Conservation (phyloP, 35 echinoderm and acorn worm species). For the Heliocidaris tuberculata region DNA sequence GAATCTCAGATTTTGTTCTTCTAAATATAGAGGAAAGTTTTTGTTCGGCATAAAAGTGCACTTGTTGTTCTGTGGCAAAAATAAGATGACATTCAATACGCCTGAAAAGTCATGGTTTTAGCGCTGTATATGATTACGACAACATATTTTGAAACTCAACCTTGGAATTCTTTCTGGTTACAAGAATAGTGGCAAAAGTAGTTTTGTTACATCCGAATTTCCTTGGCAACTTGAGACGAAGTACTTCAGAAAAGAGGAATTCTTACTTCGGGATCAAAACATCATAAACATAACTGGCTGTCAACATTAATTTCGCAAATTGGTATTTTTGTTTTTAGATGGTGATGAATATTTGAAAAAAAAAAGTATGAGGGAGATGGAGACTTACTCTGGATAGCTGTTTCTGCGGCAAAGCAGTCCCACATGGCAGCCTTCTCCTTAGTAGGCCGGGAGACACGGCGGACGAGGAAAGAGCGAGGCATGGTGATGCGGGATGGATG, state of each 20-base stretch:
- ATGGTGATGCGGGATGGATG: constrained; percentile 25
- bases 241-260: background rate
- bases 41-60: background rate
- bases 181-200: background rate
- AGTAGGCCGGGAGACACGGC: constrained; percentile 7
- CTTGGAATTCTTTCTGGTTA: background rate
- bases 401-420: constrained; percentile 28
- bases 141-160: constrained; percentile 5
- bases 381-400: constrained; percentile 31
- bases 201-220: constrained; percentile 17
- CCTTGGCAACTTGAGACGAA: background rate
- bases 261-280: background rate
- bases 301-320: constrained; percentile 16
- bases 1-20: background rate
- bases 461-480: constrained; percentile 32
- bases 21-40: constrained; percentile 29
- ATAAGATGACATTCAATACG: constrained; percentile 3
- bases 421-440: constrained; percentile 28
- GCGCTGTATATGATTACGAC: background rate
- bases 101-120: constrained; percentile 3
- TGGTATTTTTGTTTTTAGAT: background rate
- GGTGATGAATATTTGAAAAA: background rate
- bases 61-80: constrained; percentile 5
- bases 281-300: constrained; percentile 31
- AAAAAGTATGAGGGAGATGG: background rate